Conservation (phyloP, 2,888 invertebrate species). For the Desoria tigrina region DNA sequence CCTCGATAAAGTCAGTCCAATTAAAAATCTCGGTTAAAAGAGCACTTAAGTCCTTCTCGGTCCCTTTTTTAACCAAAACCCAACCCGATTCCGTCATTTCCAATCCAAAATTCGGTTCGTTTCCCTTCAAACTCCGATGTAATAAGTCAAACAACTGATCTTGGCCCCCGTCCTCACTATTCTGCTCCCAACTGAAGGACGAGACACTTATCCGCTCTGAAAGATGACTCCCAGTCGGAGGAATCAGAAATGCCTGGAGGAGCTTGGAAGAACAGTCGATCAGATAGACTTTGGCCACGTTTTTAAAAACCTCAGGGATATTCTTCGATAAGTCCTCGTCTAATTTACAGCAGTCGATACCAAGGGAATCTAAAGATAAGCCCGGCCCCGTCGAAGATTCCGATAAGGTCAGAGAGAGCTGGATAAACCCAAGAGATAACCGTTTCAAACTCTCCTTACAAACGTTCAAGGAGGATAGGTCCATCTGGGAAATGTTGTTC, state of each 20-base stretch:
- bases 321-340: background rate
- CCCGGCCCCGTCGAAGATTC: too few relatives aligned
- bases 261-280: too few relatives aligned
- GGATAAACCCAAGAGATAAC: too few relatives aligned
- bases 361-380: slow-evolving; percentile 30
- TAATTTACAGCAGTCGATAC: slow-evolving; percentile 30
- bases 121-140: background rate
- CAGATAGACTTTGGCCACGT: background rate
- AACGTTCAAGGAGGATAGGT: slow-evolving; percentile 22
- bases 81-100: background rate
- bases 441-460: too few relatives aligned
- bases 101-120: background rate
- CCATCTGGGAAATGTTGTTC: slow-evolving; percentile 31
- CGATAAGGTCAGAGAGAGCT: too few relatives aligned
- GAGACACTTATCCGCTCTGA: background rate
- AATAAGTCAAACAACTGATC: background rate
- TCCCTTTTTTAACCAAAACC: too few relatives aligned
- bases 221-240: too few relatives aligned
- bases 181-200: background rate
- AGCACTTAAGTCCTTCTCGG: too few relatives aligned
- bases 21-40: background rate
- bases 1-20: background rate
- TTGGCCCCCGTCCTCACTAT: background rate
- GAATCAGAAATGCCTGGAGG: too few relatives aligned
- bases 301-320: slow-evolving; percentile 7